phyloP scores from a whole-genome alignment of 2,797 vertebrate species.

The Acomys russatus region DNA sequence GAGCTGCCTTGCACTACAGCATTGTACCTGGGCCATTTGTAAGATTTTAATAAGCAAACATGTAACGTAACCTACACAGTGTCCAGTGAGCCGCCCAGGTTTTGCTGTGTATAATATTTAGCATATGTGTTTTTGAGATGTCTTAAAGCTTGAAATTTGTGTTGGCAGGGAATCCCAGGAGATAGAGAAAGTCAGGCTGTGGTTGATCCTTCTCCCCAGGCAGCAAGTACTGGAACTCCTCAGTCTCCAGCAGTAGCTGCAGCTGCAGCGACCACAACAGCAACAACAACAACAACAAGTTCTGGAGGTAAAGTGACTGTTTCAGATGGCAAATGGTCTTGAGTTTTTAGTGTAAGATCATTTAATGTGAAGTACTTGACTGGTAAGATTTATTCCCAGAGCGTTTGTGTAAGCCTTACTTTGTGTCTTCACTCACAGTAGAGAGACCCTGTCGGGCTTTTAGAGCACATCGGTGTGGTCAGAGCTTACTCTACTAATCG shows the following conservation, averaged over 20 bases:
- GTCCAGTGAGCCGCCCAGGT: conserved; percentile 24
- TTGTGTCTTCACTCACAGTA: not conserved
- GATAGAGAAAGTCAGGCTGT: conserved; percentile 91
- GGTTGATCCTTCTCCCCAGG: conserved; percentile 90
- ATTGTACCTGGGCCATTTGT: not conserved
- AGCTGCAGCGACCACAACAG: conserved; percentile 86
- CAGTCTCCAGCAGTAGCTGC: conserved; percentile 87
- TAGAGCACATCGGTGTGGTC: not conserved
- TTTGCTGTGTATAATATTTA: conserved; percentile 45
- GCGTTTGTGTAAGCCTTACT: not conserved
- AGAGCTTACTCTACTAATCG: not conserved
- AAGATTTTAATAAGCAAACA: not conserved
- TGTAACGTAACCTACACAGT: conserved; percentile 32
- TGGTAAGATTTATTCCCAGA: conserved; percentile 11
- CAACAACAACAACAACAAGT: conserved; percentile 86
- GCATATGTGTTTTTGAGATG: not conserved
- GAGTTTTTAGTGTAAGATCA: not conserved
- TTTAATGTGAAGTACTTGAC: not conserved
- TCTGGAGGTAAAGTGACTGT: conserved; percentile 90
- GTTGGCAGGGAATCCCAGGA: conserved; percentile 94
- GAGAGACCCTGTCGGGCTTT: not conserved
- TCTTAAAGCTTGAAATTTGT: conserved; percentile 73
- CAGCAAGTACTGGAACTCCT: conserved; percentile 86
- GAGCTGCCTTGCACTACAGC: not conserved
- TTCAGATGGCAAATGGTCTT: not conserved